Evolutionary conservation across 1,140 invertebrate genomes (phyloP).

Genomic region (Homalodisca vitripennis): DNA sequence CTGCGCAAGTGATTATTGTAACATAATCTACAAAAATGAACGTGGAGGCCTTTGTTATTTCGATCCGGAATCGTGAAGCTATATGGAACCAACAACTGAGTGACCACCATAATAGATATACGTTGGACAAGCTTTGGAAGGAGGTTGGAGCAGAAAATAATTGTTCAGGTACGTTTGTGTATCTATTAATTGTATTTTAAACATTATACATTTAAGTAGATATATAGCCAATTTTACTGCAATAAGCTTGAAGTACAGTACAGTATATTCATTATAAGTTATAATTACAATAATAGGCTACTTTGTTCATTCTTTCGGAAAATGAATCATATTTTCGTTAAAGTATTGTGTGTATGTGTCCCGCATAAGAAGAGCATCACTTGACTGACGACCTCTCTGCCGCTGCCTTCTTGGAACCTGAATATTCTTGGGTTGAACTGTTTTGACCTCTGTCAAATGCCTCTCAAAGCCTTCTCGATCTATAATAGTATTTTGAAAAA

Average conservation of each 20-base stretch:
- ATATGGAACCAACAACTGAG: not conserved
- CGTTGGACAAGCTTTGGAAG: not conserved
- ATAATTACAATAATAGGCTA: constrained; percentile 16
- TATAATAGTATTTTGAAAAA: too few species aligned
- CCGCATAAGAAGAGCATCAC: constrained; percentile 14
- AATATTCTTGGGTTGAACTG: constrained; percentile 12
- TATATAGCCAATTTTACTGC: not conserved
- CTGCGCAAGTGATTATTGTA: not conserved
- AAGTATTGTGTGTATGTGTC: constrained; percentile 8
- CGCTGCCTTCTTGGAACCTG: constrained; percentile 9
- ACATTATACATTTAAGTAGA: not conserved
- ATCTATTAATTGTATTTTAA: not conserved
- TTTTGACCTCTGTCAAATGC: constrained; percentile 19
- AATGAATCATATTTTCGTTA: not conserved
- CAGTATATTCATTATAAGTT: not conserved
- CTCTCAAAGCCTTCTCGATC: constrained; percentile 29
- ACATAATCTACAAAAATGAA: not conserved
- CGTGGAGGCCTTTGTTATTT: not conserved
- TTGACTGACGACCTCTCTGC: constrained; percentile 3
- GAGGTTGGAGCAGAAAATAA: not conserved
- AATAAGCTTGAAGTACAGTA: not conserved
- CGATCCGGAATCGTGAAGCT: not conserved
- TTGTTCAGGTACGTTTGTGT: not conserved
- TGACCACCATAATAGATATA: not conserved
- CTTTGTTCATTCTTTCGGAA: constrained; percentile 5